A percentile compares a stretch with the other conserved stretches of the same genome.
These are phyloP conservation scores for Merodon equestris DNA, from an alignment of 2,888 invertebrate genomes.

Conservation along the genomic window DNA sequence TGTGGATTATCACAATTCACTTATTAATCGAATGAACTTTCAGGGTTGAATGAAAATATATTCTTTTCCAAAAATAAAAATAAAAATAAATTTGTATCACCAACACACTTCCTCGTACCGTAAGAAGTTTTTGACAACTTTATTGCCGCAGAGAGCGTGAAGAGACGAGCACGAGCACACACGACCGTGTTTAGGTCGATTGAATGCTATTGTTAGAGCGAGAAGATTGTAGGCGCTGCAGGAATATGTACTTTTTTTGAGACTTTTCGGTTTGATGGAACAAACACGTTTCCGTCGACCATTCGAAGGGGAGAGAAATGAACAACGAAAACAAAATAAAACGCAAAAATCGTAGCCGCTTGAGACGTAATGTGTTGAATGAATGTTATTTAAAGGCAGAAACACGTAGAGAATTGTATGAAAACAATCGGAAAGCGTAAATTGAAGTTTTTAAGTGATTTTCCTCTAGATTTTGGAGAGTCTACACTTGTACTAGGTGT, in stretches of 20 bases:
- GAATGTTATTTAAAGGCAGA: constrained; percentile 39
- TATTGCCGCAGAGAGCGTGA: constrained; percentile 34
- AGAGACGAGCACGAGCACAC: constrained; percentile 29
- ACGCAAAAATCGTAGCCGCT: too few species aligned
- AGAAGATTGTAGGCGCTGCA: constrained; percentile 21
- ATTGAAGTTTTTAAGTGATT: constrained; percentile 49
- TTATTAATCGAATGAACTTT: too few species aligned
- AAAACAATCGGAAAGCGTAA: constrained; percentile 46
- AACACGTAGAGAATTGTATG: constrained; percentile 50
- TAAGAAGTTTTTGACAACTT: constrained; percentile 43
- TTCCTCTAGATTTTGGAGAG: constrained; percentile 48
- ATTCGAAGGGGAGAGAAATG: not conserved
- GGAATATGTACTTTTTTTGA: constrained; percentile 26
- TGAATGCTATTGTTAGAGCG: constrained; percentile 22
- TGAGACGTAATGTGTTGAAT: constrained; percentile 5
- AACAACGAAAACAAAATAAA: not conserved
- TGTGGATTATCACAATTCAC: too few species aligned
- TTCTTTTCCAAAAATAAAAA: constrained; percentile 14
- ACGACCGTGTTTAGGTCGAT: constrained; percentile 36
- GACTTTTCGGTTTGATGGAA: constrained; percentile 25
- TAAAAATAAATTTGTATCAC: constrained; percentile 39
- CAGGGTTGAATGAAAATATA: not conserved
- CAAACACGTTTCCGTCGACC: constrained; percentile 59
- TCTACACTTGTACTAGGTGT: constrained; percentile 49
- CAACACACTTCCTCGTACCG: constrained; percentile 53